phyloP scores from a whole-genome alignment of 2,113 vertebrate species.

The Bufo bufo region DNA sequence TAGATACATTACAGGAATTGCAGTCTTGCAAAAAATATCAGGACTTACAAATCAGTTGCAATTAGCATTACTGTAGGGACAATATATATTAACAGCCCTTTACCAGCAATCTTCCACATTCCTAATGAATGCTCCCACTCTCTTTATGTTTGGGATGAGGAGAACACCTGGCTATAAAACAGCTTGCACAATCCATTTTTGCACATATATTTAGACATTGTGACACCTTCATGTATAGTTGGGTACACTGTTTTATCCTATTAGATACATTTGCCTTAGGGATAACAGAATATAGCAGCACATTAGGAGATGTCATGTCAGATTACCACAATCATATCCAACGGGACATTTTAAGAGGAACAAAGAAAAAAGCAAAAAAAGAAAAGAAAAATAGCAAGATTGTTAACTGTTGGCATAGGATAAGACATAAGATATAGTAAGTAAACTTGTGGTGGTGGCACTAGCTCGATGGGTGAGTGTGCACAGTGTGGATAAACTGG shows the following conservation, averaged over 20 bases:
- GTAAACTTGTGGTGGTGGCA: no score
- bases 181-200: not conserved
- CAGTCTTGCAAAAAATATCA: not conserved
- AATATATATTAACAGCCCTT: not conserved
- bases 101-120: not conserved
- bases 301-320: not conserved
- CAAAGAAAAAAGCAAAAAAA: not conserved
- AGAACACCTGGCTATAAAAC: not conserved
- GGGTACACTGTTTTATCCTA: not conserved
- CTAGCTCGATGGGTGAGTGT: no score
- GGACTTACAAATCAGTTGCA: not conserved
- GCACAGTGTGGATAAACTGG: no score
- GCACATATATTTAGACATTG: not conserved
- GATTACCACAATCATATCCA: not conserved
- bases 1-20: not conserved
- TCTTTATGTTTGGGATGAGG: not conserved
- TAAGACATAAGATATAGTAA: no score
- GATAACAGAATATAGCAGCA: not conserved
- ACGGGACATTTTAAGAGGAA: not conserved
- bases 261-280: not conserved
- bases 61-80: not conserved
- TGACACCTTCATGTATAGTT: conserved; percentile 20
- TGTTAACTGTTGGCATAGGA: no score
- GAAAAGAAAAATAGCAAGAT: no score
- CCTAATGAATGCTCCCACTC: not conserved